These are phyloP conservation scores for Pseudomyrmex flavicornis DNA, from an alignment of 1,140 invertebrate species.

Conservation along the genomic window DNA sequence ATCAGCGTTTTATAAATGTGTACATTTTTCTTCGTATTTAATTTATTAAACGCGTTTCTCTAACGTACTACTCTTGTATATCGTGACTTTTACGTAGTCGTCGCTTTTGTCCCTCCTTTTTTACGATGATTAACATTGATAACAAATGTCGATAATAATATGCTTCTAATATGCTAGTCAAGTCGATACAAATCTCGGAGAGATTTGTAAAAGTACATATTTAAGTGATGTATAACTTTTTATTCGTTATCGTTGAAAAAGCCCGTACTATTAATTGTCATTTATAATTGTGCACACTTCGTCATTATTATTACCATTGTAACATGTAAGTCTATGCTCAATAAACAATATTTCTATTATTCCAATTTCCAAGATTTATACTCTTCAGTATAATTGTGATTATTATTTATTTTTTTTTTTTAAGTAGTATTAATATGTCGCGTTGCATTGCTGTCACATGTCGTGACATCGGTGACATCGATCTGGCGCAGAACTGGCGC, in stretches of 20 bases:
- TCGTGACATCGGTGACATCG: no score
- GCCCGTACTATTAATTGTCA: slow-evolving; percentile 73
- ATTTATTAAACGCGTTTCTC: slow-evolving; percentile 76
- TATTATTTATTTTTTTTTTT: no score
- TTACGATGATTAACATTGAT: slow-evolving; percentile 65
- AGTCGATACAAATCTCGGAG: slow-evolving; percentile 75
- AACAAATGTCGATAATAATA: slow-evolving; percentile 66
- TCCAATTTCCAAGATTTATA: slow-evolving; percentile 36
- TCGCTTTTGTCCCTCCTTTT: slow-evolving; percentile 55
- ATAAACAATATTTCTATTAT: slow-evolving; percentile 84
- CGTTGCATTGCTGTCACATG: no score
- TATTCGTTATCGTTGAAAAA: slow-evolving; percentile 63
- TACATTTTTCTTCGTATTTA: slow-evolving; percentile 67
- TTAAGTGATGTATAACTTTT: slow-evolving; percentile 61
- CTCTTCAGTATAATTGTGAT: no score
- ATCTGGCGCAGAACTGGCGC: no score
- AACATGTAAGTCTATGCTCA: slow-evolving; percentile 83
- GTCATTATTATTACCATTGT: slow-evolving; percentile 79
- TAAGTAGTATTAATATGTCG: no score
- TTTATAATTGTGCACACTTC: slow-evolving; percentile 65
- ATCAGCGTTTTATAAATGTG: slow-evolving; percentile 64
- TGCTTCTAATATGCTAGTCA: slow-evolving; percentile 83
- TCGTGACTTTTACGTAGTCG: slow-evolving; percentile 57
- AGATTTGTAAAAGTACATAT: slow-evolving; percentile 73
- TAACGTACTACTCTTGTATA: slow-evolving; percentile 51